phyloP scores from a whole-genome alignment of 2,888 invertebrate species.

The Heteromyza rotundicornis region DNA sequence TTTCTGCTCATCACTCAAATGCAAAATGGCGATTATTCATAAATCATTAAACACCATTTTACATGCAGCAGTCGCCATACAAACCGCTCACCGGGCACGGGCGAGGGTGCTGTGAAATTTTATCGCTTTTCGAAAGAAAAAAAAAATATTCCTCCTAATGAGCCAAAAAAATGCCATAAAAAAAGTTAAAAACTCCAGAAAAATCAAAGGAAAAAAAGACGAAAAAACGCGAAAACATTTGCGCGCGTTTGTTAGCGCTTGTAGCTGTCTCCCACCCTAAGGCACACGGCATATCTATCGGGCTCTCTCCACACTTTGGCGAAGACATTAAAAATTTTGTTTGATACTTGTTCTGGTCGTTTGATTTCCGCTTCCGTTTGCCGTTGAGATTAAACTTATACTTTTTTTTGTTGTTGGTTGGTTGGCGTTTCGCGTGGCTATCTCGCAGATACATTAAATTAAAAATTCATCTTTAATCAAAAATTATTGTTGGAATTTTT shows the following conservation, averaged over 20 bases:
- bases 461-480: slow-evolving; percentile 61
- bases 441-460: slow-evolving; percentile 55
- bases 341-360: slow-evolving; percentile 53
- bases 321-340: slow-evolving; percentile 49
- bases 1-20: slow-evolving; percentile 36
- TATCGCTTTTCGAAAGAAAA: slow-evolving; percentile 48
- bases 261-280: slow-evolving; percentile 16
- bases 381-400: slow-evolving; percentile 56
- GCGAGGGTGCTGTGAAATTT: slow-evolving; percentile 40
- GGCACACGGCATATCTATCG: slow-evolving; percentile 19
- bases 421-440: slow-evolving; percentile 34
- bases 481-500: slow-evolving; percentile 51
- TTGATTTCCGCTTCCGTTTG: slow-evolving; percentile 60
- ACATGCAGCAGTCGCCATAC: slow-evolving; percentile 32
- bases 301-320: background rate
- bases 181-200: slow-evolving; percentile 50
- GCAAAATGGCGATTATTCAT: slow-evolving; percentile 62
- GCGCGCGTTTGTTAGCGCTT: slow-evolving; percentile 46
- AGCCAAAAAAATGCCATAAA: slow-evolving; percentile 44
- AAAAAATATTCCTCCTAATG: slow-evolving; percentile 53
- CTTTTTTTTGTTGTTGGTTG: slow-evolving; percentile 20
- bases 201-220: slow-evolving; percentile 46
- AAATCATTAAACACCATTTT: slow-evolving; percentile 62
- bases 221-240: slow-evolving; percentile 34
- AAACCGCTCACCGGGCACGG: slow-evolving; percentile 27